phyloP scores from a whole-genome alignment of 2,797 vertebrate genomes.

The Poecilia gillii region DNA sequence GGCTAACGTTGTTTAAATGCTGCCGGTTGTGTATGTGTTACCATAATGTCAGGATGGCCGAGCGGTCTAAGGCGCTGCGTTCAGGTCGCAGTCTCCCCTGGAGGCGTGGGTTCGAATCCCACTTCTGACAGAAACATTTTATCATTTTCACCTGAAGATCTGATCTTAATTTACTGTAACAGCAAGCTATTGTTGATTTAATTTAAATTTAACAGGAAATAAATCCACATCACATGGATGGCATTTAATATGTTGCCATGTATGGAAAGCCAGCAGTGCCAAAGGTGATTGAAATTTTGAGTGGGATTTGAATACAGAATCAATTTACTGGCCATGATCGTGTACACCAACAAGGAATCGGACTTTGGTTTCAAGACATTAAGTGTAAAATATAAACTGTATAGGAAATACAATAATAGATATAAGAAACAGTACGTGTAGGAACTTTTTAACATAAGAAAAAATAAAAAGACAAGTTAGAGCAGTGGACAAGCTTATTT shows the following conservation, averaged over 20 bases:
- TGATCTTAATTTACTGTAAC: not conserved
- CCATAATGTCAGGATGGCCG: not conserved
- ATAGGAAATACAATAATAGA: no score
- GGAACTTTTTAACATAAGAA: no score
- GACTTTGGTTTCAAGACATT: no score
- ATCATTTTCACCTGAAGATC: not conserved
- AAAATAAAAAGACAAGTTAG: no score
- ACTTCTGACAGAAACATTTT: constrained; percentile 10
- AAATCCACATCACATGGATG: not conserved
- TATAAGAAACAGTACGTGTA: no score
- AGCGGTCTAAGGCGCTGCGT: constrained; percentile 33
- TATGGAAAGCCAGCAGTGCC: not conserved
- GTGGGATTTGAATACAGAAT: not conserved
- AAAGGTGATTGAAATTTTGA: not conserved
- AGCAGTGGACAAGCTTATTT: no score
- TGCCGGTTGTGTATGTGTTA: rapidly evolving
- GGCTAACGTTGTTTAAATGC: rapidly evolving
- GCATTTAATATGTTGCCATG: not conserved
- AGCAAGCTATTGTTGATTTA: not conserved
- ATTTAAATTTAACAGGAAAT: not conserved
- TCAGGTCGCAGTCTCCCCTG: constrained; percentile 50
- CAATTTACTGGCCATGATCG: not conserved
- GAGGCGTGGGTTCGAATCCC: constrained; percentile 56
- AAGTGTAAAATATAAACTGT: no score
- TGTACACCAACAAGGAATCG: no score